Base-by-base conservation (phyloP, 2,797 vertebrate species). In the Dendrocincla tyrannina region DNA sequence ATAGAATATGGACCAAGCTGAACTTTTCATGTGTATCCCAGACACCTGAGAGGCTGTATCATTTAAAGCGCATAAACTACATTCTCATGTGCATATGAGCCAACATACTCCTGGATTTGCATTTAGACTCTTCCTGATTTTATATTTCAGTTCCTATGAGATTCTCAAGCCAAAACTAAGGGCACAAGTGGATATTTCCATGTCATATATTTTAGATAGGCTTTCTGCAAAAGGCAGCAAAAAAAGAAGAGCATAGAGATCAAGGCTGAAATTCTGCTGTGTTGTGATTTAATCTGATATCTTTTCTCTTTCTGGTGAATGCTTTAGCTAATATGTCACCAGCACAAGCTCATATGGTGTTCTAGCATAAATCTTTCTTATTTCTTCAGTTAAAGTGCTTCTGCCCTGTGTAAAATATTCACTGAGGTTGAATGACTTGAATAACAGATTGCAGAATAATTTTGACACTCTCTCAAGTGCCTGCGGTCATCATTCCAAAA, bases 301-400 rank as follows among this genome's bases (percentile, higher is more conserved):
- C 47, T 64, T 84, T 93, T 84, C 74, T 92, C 56, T 82, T 92
- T 91, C 74, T 96, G 49, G 49, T 92, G 74, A 87, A 44, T 17
- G 49, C 49, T 92, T 11, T 74, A 91, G 81, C 70, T 95, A 89
- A 82, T 93, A 91, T 92, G 84, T 50, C 37, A 91, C 77, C 37
- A 87, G 62, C 87, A 91, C 80, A 81, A 94, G 49, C 53, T 94
- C 58, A 72, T 75, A 75, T 42, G 33, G 81, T 92, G 55, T 85
- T 92, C 37, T 49, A 78, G 37, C 46, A 91, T 91, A 91, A 96
- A 96, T 95, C 93, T 91, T 91, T 60, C 89, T 78, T 75, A 92
- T 84, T 94, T 88, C 33, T 91, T 39, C 10, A 19, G 73, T 75
- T 81, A 74, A 86, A 93, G 74, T 81, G 35, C 69, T 91, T 88